Percentiles rank a stretch among this genome's conserved stretches.
Conservation (phyloP, 2,113 vertebrate genomes). For the Phrynosoma platyrhinos region DNA sequence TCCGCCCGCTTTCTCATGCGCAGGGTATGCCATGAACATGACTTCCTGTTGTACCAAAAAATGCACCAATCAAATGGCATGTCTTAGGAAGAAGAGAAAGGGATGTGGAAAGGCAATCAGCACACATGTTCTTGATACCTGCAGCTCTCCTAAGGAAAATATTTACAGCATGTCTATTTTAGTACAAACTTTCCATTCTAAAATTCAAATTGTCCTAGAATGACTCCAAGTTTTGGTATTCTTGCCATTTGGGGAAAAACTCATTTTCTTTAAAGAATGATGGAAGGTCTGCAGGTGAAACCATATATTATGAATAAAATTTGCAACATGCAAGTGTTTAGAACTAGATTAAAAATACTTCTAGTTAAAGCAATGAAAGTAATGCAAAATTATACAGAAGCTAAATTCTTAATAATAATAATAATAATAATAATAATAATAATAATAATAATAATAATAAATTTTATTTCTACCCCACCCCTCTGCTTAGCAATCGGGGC, state of each 20-base stretch:
- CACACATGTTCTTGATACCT: slow-evolving; percentile 63
- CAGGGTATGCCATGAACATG: slow-evolving; percentile 99
- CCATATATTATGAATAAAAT: not conserved
- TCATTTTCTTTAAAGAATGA: slow-evolving; percentile 14
- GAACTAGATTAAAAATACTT: slow-evolving; percentile 10
- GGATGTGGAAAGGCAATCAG: slow-evolving; percentile 66
- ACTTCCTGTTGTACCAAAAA: slow-evolving; percentile 99
- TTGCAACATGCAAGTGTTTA: not conserved
- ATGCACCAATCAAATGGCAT: slow-evolving; percentile 86
- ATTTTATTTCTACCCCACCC: no score
- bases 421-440: no score
- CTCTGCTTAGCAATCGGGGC: no score
- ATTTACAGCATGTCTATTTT: slow-evolving; percentile 6
- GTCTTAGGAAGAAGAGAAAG: slow-evolving; percentile 69
- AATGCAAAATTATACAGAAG: slow-evolving; percentile 29
- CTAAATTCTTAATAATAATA: not conserved
- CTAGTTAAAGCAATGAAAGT: slow-evolving; percentile 43
- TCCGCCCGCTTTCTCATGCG: slow-evolving; percentile 96
- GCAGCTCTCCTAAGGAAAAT: slow-evolving; percentile 61
- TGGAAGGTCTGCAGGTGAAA: slow-evolving; percentile 45
- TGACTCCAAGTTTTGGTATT: slow-evolving; percentile 52
- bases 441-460: no score
- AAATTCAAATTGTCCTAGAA: slow-evolving; percentile 52
- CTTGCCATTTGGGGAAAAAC: slow-evolving; percentile 48
- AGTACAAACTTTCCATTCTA: slow-evolving; percentile 52